Conservation (phyloP, 2,888 invertebrate species). For the Cephus pygmeus region DNA sequence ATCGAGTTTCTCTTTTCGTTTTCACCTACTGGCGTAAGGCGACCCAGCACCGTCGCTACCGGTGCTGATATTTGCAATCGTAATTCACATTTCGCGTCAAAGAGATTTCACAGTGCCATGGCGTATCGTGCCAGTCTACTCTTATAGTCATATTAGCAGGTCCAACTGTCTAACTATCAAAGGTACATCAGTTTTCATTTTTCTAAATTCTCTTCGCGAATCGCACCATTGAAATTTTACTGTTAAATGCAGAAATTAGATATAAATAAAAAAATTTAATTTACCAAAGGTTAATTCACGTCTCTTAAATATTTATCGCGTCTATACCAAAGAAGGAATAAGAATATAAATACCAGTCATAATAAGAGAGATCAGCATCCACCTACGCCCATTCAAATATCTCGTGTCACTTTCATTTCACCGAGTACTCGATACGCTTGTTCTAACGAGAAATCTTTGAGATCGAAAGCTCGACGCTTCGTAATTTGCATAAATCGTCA, state of each 20-base stretch:
- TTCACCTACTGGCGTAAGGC: slow-evolving; percentile 14
- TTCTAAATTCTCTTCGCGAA: not conserved
- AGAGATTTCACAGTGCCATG: not conserved
- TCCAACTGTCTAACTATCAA: not conserved
- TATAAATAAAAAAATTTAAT: not conserved
- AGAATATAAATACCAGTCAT: not conserved
- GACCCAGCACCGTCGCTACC: not conserved
- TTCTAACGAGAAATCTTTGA: not conserved
- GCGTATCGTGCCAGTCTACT: not conserved
- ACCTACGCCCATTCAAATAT: not conserved
- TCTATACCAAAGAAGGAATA: not conserved
- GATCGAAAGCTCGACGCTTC: not conserved
- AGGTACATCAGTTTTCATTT: not conserved
- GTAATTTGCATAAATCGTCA: not conserved
- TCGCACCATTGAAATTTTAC: not conserved
- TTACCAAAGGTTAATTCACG: not conserved
- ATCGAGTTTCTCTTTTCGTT: slow-evolving; percentile 24
- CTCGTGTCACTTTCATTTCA: not conserved
- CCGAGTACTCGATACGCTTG: not conserved
- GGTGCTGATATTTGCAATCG: slow-evolving; percentile 3
- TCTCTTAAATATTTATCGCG: not conserved
- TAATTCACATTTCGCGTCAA: not conserved
- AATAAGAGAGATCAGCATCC: not conserved
- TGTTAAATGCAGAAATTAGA: not conserved
- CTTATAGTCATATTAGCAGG: not conserved